Evolutionary conservation across 2,888 invertebrate species (phyloP), one percentile per base, ranked within the genome.

Genomic region (Ceriagrion tenellum): DNA sequence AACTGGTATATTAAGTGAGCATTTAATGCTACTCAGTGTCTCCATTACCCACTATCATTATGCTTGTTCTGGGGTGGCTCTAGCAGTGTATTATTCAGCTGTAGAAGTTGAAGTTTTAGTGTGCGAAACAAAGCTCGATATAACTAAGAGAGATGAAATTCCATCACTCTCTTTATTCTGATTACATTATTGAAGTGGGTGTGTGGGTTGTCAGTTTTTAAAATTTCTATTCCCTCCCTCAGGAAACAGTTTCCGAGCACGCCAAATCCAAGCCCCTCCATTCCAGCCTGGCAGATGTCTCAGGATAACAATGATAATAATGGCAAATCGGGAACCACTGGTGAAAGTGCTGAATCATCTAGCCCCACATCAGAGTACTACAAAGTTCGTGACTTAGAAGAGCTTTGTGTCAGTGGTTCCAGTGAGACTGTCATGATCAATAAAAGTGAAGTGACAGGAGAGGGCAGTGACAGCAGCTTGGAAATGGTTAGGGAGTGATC

Each of bases 221-320:
- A 59, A 10, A 59, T 8, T 59, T 55, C 0, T n/a, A 88, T 88
- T 95, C 55, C 26, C 23, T 96, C 95, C 95, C 96, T 96, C 96
- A 98, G 98, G 96, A 98, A 98, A 97, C 98, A 98, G 97, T 98
- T 98, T 97, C 98, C 98, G 40, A 97, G 98, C 23, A 97, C 98
- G 4, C 95, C 95, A 59, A 97, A 97, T 59, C 96, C 97, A 96
- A 97, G 97, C 23, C 97, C 98, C 0, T 98, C 98, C 0, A 98
- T 98, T 96, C 98, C 98, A 40, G 98, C 98, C 26, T 98, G 98
- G 98, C 98, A 98, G 96, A 97, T 98, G 95, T 98, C 98, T 95
- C 97, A 95, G 30, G 90, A 93, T n/a, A 59, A 23, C 16, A 93
- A 97, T 0, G 96, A 91, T 26, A 63, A 35, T 12, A 90, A 97